Conservation (phyloP, 2,113 vertebrate genomes). For the Todiramphus chloris region DNA sequence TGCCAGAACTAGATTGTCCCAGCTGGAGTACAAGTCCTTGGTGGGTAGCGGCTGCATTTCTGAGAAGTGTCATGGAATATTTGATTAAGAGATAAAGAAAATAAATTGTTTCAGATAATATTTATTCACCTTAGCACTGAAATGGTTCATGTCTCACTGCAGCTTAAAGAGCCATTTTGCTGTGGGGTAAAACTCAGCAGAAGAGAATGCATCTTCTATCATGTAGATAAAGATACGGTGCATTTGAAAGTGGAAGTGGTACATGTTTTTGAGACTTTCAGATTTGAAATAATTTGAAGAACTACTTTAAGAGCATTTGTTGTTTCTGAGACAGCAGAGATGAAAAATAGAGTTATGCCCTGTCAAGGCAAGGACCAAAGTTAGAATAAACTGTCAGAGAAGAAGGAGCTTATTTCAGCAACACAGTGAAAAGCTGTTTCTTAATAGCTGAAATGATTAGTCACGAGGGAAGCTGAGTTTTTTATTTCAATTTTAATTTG, state of each 20-base stretch:
- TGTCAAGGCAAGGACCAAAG: rapidly evolving
- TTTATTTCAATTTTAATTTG: neutral
- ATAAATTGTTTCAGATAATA: neutral
- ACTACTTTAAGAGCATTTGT: neutral
- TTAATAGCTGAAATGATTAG: neutral
- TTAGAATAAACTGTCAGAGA: neutral
- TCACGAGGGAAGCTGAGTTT: neutral
- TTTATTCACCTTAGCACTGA: neutral
- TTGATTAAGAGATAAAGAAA: neutral
- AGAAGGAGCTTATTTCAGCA: neutral
- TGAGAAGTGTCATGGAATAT: neutral
- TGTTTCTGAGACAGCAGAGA: neutral
- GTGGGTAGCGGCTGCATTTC: neutral
- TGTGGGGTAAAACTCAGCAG: neutral
- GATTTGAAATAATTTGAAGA: neutral
- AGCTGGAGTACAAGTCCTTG: rapidly evolving
- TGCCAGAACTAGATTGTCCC: neutral
- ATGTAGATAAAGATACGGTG: neutral
- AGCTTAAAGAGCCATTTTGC: neutral
- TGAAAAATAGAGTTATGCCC: neutral
- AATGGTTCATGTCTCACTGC: neutral
- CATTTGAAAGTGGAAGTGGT: neutral
- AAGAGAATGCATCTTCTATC: neutral
- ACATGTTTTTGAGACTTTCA: neutral
- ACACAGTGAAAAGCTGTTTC: neutral